Conservation (phyloP, 2,888 invertebrate genomes). For the Rhagonycha lutea region DNA sequence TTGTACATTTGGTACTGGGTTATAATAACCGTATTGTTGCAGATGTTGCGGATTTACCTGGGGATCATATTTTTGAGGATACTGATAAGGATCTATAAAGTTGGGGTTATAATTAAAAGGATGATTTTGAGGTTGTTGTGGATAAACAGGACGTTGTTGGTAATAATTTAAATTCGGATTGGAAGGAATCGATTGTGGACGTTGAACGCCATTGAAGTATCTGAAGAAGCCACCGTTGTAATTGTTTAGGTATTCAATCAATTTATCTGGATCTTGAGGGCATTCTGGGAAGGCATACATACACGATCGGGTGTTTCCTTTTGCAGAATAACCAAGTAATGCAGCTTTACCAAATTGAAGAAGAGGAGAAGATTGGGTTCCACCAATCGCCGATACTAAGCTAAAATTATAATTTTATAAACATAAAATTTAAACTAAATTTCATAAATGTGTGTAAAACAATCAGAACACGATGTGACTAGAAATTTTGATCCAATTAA, state of each 20-base stretch:
- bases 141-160: not conserved
- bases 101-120: not conserved
- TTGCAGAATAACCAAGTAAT: constrained; percentile 72
- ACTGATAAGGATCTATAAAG: not conserved
- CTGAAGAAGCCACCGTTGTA: constrained; percentile 85
- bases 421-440: too few relatives aligned
- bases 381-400: constrained; percentile 62
- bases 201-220: constrained; percentile 67
- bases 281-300: constrained; percentile 72
- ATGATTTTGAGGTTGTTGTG: not conserved
- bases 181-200: constrained; percentile 38
- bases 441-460: too few relatives aligned
- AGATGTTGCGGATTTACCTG: not conserved
- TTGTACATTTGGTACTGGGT: not conserved
- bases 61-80: not conserved
- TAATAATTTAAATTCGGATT: constrained; percentile 17
- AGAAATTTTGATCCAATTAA: too few relatives aligned
- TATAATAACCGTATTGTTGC: not conserved
- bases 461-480: too few relatives aligned
- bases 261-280: constrained; percentile 71
- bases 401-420: constrained; percentile 48
- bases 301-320: constrained; percentile 64
- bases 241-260: constrained; percentile 80
- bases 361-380: constrained; percentile 64
- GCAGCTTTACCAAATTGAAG: constrained; percentile 77